Conservation (phyloP, 1,140 invertebrate genomes). For the Musca vetustissima region DNA sequence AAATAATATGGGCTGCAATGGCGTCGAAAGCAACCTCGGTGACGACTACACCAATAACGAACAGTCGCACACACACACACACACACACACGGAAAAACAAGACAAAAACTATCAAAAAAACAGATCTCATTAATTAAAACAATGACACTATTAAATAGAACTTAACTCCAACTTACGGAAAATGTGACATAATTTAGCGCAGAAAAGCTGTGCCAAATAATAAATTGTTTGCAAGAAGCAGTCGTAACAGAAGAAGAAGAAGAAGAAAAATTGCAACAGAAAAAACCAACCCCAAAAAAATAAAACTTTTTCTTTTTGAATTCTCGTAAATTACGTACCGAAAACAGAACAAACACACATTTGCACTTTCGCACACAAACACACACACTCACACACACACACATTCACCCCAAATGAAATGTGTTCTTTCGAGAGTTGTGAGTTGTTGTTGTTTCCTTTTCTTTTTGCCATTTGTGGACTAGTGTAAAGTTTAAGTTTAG, state of each 20-base stretch:
- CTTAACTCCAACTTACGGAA: constrained; percentile 18
- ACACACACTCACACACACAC: too few species aligned
- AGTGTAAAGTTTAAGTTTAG: too few species aligned
- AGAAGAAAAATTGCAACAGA: constrained; percentile 5
- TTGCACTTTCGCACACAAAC: too few species aligned
- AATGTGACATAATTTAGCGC: constrained; percentile 23
- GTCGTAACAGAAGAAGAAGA: neutral
- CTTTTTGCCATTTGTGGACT: too few species aligned
- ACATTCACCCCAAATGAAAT: too few species aligned
- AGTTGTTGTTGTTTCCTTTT: too few species aligned
- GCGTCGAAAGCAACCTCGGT: neutral
- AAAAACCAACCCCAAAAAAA: neutral
- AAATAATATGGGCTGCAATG: neutral
- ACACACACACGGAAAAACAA: neutral
- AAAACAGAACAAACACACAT: neutral
- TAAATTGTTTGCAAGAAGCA: constrained; percentile 12
- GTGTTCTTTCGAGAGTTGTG: too few species aligned
- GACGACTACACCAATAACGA: neutral
- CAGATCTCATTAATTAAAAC: constrained; percentile 19
- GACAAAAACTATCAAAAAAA: neutral
- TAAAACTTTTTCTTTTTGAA: constrained; percentile 11
- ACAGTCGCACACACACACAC: too few species aligned
- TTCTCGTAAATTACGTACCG: constrained; percentile 11
- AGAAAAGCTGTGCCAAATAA: constrained; percentile 23
- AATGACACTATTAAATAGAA: constrained; percentile 22